Percentiles rank a stretch among this genome's conserved stretches.
Conservation (phyloP, 1,140 invertebrate genomes). For the Littorina saxatilis region DNA sequence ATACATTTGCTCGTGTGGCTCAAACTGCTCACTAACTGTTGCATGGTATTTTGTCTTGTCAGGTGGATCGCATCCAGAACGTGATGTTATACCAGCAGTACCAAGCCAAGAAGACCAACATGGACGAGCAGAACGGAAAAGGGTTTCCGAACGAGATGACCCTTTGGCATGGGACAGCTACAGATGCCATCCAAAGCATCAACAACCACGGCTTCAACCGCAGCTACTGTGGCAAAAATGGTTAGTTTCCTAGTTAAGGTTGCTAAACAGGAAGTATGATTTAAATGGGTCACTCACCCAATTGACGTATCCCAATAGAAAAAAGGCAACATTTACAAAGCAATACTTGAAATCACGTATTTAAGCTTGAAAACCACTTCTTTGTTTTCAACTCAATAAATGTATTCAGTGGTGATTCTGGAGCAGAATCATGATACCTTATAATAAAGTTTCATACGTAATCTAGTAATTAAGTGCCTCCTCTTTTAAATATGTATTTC, state of each 20-base stretch:
- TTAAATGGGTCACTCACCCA: too few relatives aligned
- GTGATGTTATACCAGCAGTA: not conserved
- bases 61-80: not conserved
- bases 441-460: too few relatives aligned
- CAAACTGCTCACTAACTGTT: too few relatives aligned
- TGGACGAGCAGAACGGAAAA: not conserved
- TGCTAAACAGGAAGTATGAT: constrained; percentile 67
- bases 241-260: constrained; percentile 52
- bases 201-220: too few relatives aligned
- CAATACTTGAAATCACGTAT: not conserved
- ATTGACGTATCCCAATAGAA: not conserved
- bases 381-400: not conserved
- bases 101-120: not conserved
- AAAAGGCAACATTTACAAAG: not conserved
- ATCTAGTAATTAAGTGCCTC: too few relatives aligned
- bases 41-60: too few relatives aligned
- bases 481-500: too few relatives aligned
- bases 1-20: too few relatives aligned
- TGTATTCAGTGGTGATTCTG: too few relatives aligned
- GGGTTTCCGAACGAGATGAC: not conserved
- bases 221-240: too few relatives aligned
- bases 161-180: not conserved
- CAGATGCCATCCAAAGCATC: not conserved
- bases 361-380: not conserved
- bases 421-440: too few relatives aligned